These are phyloP conservation scores for Anthoscopus minutus DNA, from an alignment of 2,113 vertebrate genomes.

Conservation along the genomic window DNA sequence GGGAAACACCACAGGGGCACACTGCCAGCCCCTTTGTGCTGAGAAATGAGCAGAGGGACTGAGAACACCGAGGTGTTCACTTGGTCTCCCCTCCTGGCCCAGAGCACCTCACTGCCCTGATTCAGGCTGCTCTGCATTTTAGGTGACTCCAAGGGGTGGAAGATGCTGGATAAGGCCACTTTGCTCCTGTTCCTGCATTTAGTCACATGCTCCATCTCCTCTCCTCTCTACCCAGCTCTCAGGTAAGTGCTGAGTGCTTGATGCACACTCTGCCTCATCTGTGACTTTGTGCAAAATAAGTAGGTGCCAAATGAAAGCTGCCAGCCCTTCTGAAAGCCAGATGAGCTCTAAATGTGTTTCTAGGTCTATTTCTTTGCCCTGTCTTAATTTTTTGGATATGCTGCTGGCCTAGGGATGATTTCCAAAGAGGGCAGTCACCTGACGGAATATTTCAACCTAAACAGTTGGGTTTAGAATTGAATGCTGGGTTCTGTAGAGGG, in stretches of 20 bases:
- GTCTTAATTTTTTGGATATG: background rate
- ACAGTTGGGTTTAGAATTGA: background rate
- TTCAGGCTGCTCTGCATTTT: background rate
- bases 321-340: background rate
- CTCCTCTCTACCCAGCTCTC: slow-evolving; percentile 76
- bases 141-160: slow-evolving; percentile 44
- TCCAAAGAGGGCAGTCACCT: background rate
- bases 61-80: background rate
- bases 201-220: slow-evolving; percentile 71
- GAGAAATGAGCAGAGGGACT: background rate
- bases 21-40: background rate
- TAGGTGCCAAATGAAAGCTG: background rate
- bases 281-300: background rate
- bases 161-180: slow-evolving; percentile 79
- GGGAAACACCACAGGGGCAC: background rate
- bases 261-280: background rate
- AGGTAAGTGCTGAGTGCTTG: slow-evolving; percentile 72
- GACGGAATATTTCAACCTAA: background rate
- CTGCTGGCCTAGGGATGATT: background rate
- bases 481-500: background rate
- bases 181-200: slow-evolving; percentile 82
- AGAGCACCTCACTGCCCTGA: background rate
- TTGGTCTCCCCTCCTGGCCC: background rate
- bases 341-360: background rate
- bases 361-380: background rate